Base-by-base conservation (phyloP, 1,140 invertebrate species). In the Cotesia typhae region DNA sequence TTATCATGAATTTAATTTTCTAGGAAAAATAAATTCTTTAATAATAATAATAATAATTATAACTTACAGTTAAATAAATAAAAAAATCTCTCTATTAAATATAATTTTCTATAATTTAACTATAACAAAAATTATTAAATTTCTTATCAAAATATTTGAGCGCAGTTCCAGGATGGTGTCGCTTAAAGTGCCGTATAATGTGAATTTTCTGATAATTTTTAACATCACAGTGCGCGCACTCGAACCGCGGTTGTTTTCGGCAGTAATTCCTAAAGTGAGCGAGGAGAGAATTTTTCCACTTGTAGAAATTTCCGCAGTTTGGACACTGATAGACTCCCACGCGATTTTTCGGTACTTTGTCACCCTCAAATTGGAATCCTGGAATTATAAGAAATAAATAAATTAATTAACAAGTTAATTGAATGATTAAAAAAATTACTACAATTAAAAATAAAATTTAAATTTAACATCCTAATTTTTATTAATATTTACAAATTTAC, bases 221-320 rank as follows among this genome's bases (percentile, higher is more conserved):
- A 20, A 67, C 67, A 9, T 66, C 35, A 73, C 88, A 89, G 73
- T 84, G 75, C 4, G 82, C 83, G 74, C 89, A 90, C 59, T 87
- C 83, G 76, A 90, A 88, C 57, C 87, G 80, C 9, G 88, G 88
- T 38, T 87, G 87, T 28, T 89, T 84, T 10, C 88, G 88, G 73
- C 89, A 90, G 71, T 89, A 86, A 76, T 84, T 83, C 17, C 82
- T 81, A 74, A 89, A 72, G 77, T 90, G 89, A n/a, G 87, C 79
- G 5, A 87, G 83, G 78, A 90, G 84, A 69, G 89, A 88, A 67
- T 90, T 89, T 78, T 89, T 90, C 77, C 88, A 85, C 12, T 87
- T 85, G 76, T 90, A 90, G 38, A 85, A 79, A 47, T 85, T 88
- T 4, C 80, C 79, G 78, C 90, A 91, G 72, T 89, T 85, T 38